Conservation (phyloP, 2,888 invertebrate genomes). For the Eutolmus rufibarbis region DNA sequence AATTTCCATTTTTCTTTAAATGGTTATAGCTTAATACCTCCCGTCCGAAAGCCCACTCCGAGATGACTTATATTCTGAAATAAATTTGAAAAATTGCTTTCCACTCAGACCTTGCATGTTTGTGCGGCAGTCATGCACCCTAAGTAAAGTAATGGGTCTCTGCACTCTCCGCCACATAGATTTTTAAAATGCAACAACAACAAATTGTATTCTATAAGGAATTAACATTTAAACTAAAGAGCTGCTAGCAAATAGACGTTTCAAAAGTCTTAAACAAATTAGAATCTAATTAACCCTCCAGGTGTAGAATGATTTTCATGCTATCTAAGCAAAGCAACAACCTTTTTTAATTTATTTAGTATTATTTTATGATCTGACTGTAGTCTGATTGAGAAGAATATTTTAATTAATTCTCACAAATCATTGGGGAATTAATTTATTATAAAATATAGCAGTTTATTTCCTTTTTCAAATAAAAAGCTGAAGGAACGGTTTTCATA, state of each 20-base stretch:
- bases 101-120: background rate
- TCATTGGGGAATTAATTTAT: no score
- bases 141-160: background rate
- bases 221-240: background rate
- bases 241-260: background rate
- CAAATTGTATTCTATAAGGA: background rate
- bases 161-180: background rate
- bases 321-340: background rate
- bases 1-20: background rate
- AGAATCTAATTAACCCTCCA: background rate
- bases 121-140: background rate
- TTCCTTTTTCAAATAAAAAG: no score
- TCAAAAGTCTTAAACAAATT: background rate
- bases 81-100: background rate
- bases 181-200: background rate
- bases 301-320: background rate
- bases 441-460: no score
- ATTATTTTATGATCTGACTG: no score
- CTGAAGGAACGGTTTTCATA: no score
- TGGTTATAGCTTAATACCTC: background rate
- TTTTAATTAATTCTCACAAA: no score
- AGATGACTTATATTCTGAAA: background rate
- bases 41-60: background rate
- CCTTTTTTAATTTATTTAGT: background rate
- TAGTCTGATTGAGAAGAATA: no score